These are phyloP conservation scores for Scytalopus superciliaris DNA, from an alignment of 2,113 vertebrate genomes.

Conservation along the genomic window DNA sequence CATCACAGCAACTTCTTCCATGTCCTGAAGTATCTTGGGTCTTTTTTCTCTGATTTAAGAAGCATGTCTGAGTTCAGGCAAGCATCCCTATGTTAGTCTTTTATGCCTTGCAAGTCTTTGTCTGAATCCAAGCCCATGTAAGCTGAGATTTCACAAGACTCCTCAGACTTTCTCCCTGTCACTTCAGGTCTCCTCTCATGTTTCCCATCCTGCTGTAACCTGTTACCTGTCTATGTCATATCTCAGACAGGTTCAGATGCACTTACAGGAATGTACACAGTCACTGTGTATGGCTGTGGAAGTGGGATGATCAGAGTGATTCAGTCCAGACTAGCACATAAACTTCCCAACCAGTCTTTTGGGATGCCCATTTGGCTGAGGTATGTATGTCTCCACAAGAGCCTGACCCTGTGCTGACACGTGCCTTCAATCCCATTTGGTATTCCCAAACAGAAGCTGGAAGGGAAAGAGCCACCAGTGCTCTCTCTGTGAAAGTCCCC, in stretches of 20 bases:
- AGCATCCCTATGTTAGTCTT: not conserved
- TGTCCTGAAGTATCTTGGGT: not conserved
- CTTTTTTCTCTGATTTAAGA: not conserved
- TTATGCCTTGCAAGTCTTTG: not conserved
- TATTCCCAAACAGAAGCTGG: not conserved
- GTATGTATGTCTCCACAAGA: not conserved
- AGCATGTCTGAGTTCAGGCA: not conserved
- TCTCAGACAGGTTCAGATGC: not conserved
- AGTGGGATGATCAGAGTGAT: not conserved
- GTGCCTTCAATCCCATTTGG: rapidly evolving
- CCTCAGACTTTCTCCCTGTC: not conserved
- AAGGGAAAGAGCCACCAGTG: not conserved
- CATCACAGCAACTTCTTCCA: not conserved
- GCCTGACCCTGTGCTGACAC: not conserved
- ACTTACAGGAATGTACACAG: not conserved
- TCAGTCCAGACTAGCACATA: not conserved
- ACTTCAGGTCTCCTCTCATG: not conserved
- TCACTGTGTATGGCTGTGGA: rapidly evolving
- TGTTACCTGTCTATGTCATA: not conserved
- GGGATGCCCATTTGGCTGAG: not conserved
- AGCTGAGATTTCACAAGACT: not conserved
- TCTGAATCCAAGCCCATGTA: not conserved
- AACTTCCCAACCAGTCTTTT: not conserved
- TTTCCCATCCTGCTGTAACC: not conserved
- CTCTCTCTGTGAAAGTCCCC: not conserved